Conservation (phyloP, 2,888 invertebrate species). For the Oscheius sp. region DNA sequence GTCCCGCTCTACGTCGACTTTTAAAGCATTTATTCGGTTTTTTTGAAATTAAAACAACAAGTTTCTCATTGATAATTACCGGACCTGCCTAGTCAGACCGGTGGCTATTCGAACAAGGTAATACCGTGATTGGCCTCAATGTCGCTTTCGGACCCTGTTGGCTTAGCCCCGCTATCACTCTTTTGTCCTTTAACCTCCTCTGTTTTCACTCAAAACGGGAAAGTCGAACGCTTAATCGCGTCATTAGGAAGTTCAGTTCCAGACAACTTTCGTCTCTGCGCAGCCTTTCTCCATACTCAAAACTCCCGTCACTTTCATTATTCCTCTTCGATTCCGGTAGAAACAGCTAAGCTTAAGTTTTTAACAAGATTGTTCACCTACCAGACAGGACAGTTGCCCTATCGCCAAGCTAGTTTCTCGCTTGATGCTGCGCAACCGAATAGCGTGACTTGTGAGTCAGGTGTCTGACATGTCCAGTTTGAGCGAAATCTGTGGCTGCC, state of each 20-base stretch:
- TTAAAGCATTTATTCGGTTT: constrained; percentile 5
- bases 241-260: constrained; percentile 25
- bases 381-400: too few species aligned
- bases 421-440: constrained; percentile 18
- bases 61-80: constrained; percentile 29
- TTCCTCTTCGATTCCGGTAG: too few species aligned
- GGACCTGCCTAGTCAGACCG: constrained; percentile 13
- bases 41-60: not conserved
- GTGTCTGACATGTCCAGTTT: constrained; percentile 22
- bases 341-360: too few species aligned
- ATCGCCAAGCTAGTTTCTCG: constrained; percentile 24
- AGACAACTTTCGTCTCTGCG: constrained; percentile 18
- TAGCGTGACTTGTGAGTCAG: constrained; percentile 5
- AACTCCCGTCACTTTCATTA: too few species aligned
- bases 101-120: constrained; percentile 27
- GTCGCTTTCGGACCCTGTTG: constrained; percentile 27
- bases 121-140: constrained; percentile 34
- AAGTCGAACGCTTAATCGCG: constrained; percentile 6
- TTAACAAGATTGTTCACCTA: too few species aligned
- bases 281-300: too few species aligned
- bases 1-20: not conserved
- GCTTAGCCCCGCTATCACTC: constrained; percentile 8
- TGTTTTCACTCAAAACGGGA: constrained; percentile 13
- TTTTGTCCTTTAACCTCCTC: constrained; percentile 20
- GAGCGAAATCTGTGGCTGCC: constrained; percentile 32